Evolutionary conservation across 2,113 vertebrate species (phyloP).

Genomic region (Mohoua ochrocephala): DNA sequence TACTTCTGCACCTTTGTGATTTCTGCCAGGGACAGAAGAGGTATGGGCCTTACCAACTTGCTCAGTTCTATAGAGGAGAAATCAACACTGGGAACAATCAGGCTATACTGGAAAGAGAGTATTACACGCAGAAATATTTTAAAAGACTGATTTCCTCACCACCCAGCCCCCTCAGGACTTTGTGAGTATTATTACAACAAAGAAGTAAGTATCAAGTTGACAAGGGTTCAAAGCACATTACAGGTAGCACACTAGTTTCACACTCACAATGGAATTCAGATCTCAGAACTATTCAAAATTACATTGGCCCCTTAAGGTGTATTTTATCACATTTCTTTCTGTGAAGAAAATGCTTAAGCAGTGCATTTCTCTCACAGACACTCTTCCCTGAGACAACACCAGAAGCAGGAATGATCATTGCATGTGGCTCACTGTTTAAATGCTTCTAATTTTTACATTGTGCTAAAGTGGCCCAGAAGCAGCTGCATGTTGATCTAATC

Average conservation of each 20-base stretch:
- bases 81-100: neutral
- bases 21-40: neutral
- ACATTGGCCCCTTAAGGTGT: neutral
- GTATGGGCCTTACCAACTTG: neutral
- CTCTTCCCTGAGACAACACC: neutral
- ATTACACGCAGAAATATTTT: neutral
- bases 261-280: neutral
- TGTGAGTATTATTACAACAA: neutral
- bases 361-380: neutral
- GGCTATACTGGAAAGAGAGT: neutral
- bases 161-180: accelerated
- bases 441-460: neutral
- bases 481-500: neutral
- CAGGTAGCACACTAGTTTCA: neutral
- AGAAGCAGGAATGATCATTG: neutral
- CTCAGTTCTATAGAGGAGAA: neutral
- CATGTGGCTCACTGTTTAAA: neutral
- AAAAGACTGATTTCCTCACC: neutral
- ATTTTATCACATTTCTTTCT: neutral
- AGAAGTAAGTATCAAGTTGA: neutral
- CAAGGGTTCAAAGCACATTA: neutral
- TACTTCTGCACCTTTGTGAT: neutral
- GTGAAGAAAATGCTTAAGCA: neutral
- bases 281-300: neutral
- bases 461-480: neutral